Evolutionary conservation across 2,797 vertebrate species (phyloP).

Genomic region (Dendrocincla tyrannina): DNA sequence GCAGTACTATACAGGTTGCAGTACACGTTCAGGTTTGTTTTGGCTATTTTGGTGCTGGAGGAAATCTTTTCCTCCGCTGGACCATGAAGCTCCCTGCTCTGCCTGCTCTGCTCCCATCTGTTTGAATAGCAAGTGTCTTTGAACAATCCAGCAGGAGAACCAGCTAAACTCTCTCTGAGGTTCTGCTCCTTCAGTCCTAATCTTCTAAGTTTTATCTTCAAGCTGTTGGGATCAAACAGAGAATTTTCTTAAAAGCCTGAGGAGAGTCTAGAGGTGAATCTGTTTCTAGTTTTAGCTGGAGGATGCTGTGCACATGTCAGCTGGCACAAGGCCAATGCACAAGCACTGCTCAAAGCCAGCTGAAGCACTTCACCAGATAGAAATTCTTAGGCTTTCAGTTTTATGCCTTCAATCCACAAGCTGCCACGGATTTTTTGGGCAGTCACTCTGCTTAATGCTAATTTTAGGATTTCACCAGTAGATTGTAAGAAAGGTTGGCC

Average conservation of each 20-base stretch:
- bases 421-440: neutral
- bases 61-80: neutral
- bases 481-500: neutral
- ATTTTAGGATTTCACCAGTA: neutral
- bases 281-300: neutral
- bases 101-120: neutral
- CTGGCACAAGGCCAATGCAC: rapidly evolving
- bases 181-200: neutral
- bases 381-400: neutral
- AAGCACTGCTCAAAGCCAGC: neutral
- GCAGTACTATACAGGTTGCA: neutral
- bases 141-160: neutral
- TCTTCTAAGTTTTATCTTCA: neutral
- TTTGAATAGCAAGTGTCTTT: neutral
- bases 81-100: neutral
- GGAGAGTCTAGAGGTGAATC: neutral
- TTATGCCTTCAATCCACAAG: neutral
- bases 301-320: neutral
- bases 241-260: neutral
- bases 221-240: neutral
- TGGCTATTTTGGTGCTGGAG: neutral
- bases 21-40: neutral
- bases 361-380: neutral
- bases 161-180: neutral
- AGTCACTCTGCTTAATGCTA: neutral